phyloP scores from a whole-genome alignment of 2,888 invertebrate genomes.

The Dexiosoma caninum region DNA sequence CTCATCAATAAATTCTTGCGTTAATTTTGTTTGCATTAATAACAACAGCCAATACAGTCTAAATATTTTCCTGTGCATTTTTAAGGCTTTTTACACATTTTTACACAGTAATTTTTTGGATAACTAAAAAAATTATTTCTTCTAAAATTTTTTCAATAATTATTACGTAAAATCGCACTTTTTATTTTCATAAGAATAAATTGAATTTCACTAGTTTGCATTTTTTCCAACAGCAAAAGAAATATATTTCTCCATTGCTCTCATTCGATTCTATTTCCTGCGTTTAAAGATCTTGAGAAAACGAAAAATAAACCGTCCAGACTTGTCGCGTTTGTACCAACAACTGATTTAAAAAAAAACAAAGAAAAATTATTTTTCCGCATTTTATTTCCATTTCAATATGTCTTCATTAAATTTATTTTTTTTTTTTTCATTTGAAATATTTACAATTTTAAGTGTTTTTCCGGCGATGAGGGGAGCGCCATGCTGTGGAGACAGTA shows the following conservation, averaged over 20 bases:
- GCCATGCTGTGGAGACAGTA: not conserved
- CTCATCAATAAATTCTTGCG: slow-evolving; percentile 58
- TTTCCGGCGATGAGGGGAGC: not conserved
- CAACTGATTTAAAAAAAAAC: slow-evolving; percentile 55
- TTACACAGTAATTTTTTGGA: slow-evolving; percentile 8
- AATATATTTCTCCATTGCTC: slow-evolving; percentile 50
- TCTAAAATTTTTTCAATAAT: slow-evolving; percentile 5
- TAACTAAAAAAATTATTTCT: slow-evolving; percentile 5
- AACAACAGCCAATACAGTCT: slow-evolving; percentile 39
- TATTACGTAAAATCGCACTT: slow-evolving; percentile 55
- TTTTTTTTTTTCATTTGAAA: slow-evolving; percentile 26
- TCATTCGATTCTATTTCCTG: slow-evolving; percentile 31
- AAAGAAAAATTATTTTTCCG: slow-evolving; percentile 53
- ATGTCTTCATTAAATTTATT: slow-evolving; percentile 18
- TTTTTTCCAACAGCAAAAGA: slow-evolving; percentile 19
- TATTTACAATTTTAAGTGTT: slow-evolving; percentile 47
- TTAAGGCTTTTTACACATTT: slow-evolving; percentile 7
- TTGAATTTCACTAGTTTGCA: slow-evolving; percentile 9
- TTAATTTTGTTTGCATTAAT: slow-evolving; percentile 36
- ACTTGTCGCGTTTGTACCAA: slow-evolving; percentile 54
- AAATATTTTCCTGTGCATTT: slow-evolving; percentile 46
- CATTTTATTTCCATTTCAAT: slow-evolving; percentile 46
- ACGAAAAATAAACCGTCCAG: slow-evolving; percentile 48
- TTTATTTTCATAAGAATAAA: slow-evolving; percentile 25
- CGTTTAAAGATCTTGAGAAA: slow-evolving; percentile 49